Evolutionary conservation across 1,140 invertebrate genomes (phyloP).

Genomic region (Saccostrea echinata): DNA sequence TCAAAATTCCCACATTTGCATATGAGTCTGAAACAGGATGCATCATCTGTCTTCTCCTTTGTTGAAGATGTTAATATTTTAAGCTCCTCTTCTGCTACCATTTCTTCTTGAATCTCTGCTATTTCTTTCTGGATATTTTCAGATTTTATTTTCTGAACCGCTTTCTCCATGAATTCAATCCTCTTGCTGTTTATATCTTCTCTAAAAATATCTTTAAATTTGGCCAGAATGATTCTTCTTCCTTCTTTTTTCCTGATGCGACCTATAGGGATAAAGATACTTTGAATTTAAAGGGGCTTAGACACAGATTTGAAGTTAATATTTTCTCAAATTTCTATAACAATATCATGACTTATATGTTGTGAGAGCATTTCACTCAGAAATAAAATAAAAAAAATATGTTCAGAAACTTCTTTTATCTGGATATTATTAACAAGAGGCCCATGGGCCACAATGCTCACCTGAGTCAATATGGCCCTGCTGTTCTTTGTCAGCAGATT

Average conservation of each 20-base stretch:
- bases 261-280: background rate
- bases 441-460: no score
- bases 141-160: background rate
- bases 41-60: background rate
- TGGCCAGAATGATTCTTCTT: background rate
- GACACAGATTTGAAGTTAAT: no score
- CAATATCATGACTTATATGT: no score
- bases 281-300: no score
- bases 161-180: background rate
- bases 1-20: slow-evolving; percentile 36
- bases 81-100: background rate
- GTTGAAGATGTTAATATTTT: background rate
- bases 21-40: background rate
- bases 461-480: no score
- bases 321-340: no score
- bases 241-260: background rate
- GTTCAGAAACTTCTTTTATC: no score
- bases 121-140: background rate
- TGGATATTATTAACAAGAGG: no score
- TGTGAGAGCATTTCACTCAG: no score
- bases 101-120: background rate
- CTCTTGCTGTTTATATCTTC: background rate
- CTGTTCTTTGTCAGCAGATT: no score
- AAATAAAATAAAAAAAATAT: no score
- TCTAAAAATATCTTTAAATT: background rate